These are phyloP conservation scores for Hyperoodon ampullatus DNA, from an alignment of 2,113 vertebrate genomes.

Conservation along the genomic window DNA sequence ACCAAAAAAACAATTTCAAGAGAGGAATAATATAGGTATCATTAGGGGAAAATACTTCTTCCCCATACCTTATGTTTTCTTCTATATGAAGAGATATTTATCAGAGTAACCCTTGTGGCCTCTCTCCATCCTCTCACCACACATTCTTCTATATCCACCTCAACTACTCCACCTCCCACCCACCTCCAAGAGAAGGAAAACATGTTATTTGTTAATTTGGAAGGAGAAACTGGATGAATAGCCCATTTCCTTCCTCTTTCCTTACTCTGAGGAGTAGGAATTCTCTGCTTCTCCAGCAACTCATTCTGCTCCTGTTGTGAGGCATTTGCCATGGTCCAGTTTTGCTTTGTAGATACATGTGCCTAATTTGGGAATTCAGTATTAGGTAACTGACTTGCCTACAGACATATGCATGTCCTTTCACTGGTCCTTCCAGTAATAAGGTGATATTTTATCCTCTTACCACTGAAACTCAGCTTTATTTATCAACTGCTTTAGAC, in stretches of 20 bases:
- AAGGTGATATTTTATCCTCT: not conserved
- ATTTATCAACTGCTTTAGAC: not conserved
- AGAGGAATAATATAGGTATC: not conserved
- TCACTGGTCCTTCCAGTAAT: not conserved
- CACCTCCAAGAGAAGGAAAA: not conserved
- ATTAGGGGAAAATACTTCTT: not conserved
- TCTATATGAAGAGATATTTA: not conserved
- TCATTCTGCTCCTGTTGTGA: not conserved
- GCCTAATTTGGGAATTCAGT: not conserved
- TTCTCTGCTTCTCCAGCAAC: not conserved
- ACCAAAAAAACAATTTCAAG: not conserved
- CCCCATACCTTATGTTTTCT: not conserved
- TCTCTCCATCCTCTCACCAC: not conserved
- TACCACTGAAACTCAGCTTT: not conserved
- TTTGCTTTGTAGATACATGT: not conserved
- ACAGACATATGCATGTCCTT: not conserved
- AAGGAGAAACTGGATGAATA: not conserved
- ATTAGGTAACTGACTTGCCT: not conserved
- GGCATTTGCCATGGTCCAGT: not conserved
- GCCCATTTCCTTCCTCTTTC: not conserved
- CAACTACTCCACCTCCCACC: not conserved
- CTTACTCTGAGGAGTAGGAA: not conserved
- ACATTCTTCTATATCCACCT: not conserved
- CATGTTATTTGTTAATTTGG: not conserved
- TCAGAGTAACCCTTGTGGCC: not conserved